These are phyloP conservation scores for Petrolisthes cinctipes DNA, from an alignment of 2,888 invertebrate genomes.

Conservation along the genomic window DNA sequence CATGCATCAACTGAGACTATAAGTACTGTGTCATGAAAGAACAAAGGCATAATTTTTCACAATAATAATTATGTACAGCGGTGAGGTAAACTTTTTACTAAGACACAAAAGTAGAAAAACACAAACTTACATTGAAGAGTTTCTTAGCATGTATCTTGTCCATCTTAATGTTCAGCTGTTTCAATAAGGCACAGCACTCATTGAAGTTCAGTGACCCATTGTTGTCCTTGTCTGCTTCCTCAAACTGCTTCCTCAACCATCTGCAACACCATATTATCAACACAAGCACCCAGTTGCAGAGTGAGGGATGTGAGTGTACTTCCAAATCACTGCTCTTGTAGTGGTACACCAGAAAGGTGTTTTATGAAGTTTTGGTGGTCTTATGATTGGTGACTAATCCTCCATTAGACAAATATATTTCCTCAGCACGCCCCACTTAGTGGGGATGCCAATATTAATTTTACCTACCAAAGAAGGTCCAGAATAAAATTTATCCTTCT, in stretches of 20 bases:
- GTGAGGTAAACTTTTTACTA: neutral
- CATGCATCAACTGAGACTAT: neutral
- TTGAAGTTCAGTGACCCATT: constrained; percentile 73
- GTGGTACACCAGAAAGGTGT: too few species aligned
- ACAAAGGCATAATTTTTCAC: neutral
- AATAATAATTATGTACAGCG: neutral
- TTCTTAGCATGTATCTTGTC: constrained; percentile 71
- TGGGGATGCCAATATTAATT: too few species aligned
- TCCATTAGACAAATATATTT: too few species aligned
- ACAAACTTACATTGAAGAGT: constrained; percentile 73
- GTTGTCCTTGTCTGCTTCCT: constrained; percentile 73
- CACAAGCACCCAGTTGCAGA: too few species aligned
- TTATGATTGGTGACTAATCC: too few species aligned
- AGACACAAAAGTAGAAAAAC: neutral
- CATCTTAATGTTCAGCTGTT: constrained; percentile 74
- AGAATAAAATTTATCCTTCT: too few species aligned
- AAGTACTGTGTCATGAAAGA: neutral
- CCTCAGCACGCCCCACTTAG: too few species aligned
- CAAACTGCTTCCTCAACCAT: constrained; percentile 73
- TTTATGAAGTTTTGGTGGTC: too few species aligned
- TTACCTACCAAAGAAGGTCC: too few species aligned
- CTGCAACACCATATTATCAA: constrained; percentile 65
- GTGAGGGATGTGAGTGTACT: too few species aligned
- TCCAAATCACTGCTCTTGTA: too few species aligned
- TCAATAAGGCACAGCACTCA: constrained; percentile 72